phyloP scores from a whole-genome alignment of 37 sponge, comb jelly and placozoan genomes.

The Beroe forskalii region DNA sequence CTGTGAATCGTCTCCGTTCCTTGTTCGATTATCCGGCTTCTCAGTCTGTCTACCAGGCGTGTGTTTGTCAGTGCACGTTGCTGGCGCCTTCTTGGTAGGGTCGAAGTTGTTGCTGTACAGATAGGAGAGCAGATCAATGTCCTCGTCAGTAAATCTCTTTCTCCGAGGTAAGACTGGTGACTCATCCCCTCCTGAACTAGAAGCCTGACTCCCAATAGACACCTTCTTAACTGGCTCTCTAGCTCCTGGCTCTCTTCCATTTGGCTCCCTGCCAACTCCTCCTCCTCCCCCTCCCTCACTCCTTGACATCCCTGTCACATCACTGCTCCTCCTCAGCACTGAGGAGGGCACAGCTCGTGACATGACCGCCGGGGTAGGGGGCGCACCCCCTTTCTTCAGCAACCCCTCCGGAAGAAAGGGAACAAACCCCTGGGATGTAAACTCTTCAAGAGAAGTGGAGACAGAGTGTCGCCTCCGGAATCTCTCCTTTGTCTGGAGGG shows the following conservation, averaged over 20 bases:
- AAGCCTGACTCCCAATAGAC: not conserved
- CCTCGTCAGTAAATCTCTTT: slow-evolving; percentile 2
- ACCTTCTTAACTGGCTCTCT: not conserved
- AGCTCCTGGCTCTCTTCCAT: too few species aligned
- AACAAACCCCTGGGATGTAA: slow-evolving; percentile 9
- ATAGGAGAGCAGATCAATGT: slow-evolving; percentile 12
- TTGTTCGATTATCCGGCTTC: too few species aligned
- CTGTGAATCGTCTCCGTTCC: too few species aligned
- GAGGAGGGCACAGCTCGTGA: too few species aligned
- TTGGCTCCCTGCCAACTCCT: too few species aligned
- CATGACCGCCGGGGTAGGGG: not conserved
- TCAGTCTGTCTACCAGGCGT: not conserved
- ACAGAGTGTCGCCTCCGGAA: not conserved
- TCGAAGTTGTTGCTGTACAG: slow-evolving; percentile 31
- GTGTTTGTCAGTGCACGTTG: too few species aligned
- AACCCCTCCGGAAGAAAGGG: slow-evolving; percentile 22
- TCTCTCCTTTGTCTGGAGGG: not conserved
- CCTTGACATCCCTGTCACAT: too few species aligned
- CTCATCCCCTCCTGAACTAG: not conserved
- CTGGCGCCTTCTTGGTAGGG: too few species aligned
- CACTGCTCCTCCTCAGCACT: too few species aligned
- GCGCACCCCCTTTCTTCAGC: not conserved
- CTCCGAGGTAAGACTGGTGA: too few species aligned
- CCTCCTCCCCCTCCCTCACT: too few species aligned
- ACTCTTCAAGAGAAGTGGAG: not conserved